Percentiles rank a stretch among this genome's conserved stretches.
phyloP scores from a whole-genome alignment of 1,140 invertebrate genomes.

The Megalopta genalis region DNA sequence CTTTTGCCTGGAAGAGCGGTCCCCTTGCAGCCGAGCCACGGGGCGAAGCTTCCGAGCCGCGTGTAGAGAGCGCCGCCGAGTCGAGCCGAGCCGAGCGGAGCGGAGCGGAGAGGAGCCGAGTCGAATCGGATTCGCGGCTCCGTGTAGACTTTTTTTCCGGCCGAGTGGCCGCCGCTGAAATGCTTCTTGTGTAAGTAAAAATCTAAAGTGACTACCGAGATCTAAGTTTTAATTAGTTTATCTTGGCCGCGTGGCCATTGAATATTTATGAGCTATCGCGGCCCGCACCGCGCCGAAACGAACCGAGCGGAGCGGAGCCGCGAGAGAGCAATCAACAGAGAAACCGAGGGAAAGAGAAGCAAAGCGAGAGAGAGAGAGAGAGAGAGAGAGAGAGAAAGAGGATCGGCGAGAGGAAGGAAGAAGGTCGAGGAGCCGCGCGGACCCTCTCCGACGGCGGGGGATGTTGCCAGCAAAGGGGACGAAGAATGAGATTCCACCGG shows the following conservation, averaged over 20 bases:
- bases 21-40: conserved; percentile 7
- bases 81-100: too few species aligned
- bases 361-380: conserved; percentile 43
- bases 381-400: conserved; percentile 40
- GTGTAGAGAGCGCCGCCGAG: too few species aligned
- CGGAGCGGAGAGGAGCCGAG: background rate
- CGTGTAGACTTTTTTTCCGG: conserved; percentile 71
- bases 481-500: conserved; percentile 65
- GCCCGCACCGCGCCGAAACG: conserved; percentile 3
- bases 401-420: conserved; percentile 1
- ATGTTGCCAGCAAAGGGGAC: conserved; percentile 55
- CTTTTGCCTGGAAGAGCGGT: conserved; percentile 54
- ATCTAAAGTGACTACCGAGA: conserved; percentile 81
- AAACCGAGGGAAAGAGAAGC: conserved; percentile 34
- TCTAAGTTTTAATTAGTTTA: conserved; percentile 82
- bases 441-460: conserved; percentile 44
- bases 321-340: conserved; percentile 50
- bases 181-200: conserved; percentile 82
- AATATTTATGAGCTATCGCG: conserved; percentile 80
- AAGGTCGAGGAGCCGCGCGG: conserved; percentile 46
- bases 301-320: conserved; percentile 23
- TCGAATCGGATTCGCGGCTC: conserved; percentile 73
- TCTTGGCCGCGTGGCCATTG: conserved; percentile 81
- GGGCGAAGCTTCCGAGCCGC: background rate
- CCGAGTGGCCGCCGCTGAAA: conserved; percentile 76